Conservation (phyloP, 2,888 invertebrate genomes). For the Hermaeophaga mercurialis region DNA sequence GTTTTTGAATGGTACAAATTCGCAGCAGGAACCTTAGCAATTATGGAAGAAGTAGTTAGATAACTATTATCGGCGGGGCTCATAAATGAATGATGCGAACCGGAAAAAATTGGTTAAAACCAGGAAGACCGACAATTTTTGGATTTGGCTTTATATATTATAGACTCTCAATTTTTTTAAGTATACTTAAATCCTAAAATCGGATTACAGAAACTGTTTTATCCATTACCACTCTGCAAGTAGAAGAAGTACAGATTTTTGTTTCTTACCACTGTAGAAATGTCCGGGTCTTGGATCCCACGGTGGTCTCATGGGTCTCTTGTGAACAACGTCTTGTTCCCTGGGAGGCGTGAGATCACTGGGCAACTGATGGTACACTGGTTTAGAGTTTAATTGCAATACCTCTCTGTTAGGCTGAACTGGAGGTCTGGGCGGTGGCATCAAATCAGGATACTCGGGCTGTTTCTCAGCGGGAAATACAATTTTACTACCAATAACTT, state of each 20-base stretch:
- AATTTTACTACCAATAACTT: conserved; percentile 49
- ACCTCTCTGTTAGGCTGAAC: conserved; percentile 48
- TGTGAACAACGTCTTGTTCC: conserved; percentile 44
- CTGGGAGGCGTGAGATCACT: conserved; percentile 59
- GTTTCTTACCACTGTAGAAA: conserved; percentile 53
- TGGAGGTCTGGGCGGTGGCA: conserved; percentile 32
- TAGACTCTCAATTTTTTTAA: too few species aligned
- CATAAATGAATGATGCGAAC: too few species aligned
- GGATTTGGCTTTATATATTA: too few species aligned
- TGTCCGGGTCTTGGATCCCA: conserved; percentile 59
- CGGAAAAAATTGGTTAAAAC: too few species aligned
- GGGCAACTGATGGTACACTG: conserved; percentile 57
- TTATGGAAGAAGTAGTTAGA: conserved; percentile 94
- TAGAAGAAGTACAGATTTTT: too few species aligned
- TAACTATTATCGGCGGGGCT: conserved; percentile 86
- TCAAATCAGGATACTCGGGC: conserved; percentile 39
- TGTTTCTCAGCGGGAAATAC: conserved; percentile 43
- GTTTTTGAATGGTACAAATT: conserved; percentile 98
- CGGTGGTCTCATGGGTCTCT: conserved; percentile 51
- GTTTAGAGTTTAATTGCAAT: conserved; percentile 54
- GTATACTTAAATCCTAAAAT: too few species aligned
- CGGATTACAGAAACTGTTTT: too few species aligned
- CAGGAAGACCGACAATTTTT: too few species aligned
- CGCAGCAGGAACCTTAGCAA: conserved; percentile 83
- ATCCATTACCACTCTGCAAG: too few species aligned